These are phyloP conservation scores for Neodon shergylaensis DNA, from an alignment of 2,113 vertebrate genomes.

Conservation along the genomic window DNA sequence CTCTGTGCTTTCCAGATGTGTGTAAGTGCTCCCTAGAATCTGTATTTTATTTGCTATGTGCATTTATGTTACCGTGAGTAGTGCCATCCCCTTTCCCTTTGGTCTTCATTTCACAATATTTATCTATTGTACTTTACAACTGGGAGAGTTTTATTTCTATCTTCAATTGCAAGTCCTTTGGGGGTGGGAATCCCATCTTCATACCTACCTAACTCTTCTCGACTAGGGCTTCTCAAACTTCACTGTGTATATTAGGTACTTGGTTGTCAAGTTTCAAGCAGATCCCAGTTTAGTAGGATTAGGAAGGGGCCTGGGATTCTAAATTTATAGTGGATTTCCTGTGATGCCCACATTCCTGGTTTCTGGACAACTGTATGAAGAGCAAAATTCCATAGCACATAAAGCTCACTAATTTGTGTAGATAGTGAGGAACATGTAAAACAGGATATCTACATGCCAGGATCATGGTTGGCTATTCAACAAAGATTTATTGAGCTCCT, in stretches of 20 bases:
- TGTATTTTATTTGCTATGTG: slow-evolving; percentile 16
- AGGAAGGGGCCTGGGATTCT: neutral
- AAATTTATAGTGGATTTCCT: neutral
- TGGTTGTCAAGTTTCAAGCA: neutral
- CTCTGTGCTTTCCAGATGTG: neutral
- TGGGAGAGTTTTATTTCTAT: slow-evolving; percentile 31
- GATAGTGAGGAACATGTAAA: neutral
- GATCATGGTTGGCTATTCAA: neutral
- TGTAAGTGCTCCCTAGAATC: neutral
- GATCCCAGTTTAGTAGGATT: neutral
- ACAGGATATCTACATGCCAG: neutral
- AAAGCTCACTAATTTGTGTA: neutral
- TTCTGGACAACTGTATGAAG: neutral
- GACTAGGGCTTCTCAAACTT: neutral
- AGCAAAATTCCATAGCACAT: neutral
- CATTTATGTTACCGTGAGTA: neutral
- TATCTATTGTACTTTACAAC: slow-evolving; percentile 12
- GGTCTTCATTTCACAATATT: slow-evolving; percentile 4
- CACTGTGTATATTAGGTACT: neutral
- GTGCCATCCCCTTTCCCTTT: neutral
- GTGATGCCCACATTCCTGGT: neutral
- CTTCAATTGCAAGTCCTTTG: neutral
- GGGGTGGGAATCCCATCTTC: neutral
- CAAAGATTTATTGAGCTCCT: neutral
- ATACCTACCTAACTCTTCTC: neutral